Evolutionary conservation across 2,888 invertebrate genomes (phyloP), one percentile per base, ranked within the genome.

Genomic region (Acanthosoma haemorrhoidale): DNA sequence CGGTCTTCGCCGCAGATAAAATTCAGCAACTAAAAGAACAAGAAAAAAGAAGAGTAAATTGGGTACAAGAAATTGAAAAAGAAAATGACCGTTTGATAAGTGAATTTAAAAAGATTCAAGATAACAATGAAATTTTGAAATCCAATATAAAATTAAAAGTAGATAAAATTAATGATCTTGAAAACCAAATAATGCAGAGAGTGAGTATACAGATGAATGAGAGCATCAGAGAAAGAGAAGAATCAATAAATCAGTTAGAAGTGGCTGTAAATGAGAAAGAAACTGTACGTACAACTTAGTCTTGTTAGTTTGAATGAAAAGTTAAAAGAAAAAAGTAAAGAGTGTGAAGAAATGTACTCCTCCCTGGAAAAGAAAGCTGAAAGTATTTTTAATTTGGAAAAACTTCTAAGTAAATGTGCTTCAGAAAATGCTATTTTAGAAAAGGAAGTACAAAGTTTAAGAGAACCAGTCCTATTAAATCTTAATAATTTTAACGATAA

Each of bases 21-120:
- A 43, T 72, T 31, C 66, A 57, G 9, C 70, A 70, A n/a, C 66
- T 66, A 4, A 70, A 67, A 67, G 70, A 70, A 34, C 41, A 63
- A 36, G 61, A 61, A 29, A 72, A 61, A 68, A 60, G 43, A n/a
- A 67, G 29, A 18, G 51, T 31, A 5, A 57, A 57, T 15, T 67
- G 59, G 67, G 61, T 70, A 16, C 16, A 60, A 32, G 61, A 60
- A 18, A 60, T 72, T 6, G 34, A 39, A 18, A 70, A 60, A 13
- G 69, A 69, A 36, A 70, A 60, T 41, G 70, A 61, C 2, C 38
- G 67, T n/a, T 38, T 72, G 21, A 60, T 29, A 15, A 18, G 8
- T 57, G 67, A 57, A 34, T 67, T 51, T 67, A 67, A 51, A 51
- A 18, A 67, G 36, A 57, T 57, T 25, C 67, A 67, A 67, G n/a